Base-by-base conservation (phyloP, 64 coral and sea anemone genomes). In the Dendrophyllia cribrosa region DNA sequence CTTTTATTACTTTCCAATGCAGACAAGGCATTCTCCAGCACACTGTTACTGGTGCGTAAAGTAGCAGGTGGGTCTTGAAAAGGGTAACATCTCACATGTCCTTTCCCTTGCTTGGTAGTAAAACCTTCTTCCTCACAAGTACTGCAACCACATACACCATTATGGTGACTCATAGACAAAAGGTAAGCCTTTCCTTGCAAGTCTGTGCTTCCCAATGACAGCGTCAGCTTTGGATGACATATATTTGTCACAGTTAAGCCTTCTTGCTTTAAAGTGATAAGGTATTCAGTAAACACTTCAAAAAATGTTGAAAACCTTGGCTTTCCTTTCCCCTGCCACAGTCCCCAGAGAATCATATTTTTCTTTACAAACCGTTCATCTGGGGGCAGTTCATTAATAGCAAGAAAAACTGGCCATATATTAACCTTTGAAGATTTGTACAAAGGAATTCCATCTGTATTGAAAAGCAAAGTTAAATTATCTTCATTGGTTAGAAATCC, bases 121-220 rank as follows among this genome's bases (percentile, higher is more conserved):
- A 75, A 85, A 62, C 90, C 90, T 85, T 75, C 66, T 34, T 86
- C 90, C 52, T 92, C 79, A 52, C 90, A 92, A 49, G 79, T 92
- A 19, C 15, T 50, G 55, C 90, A 92, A 13, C 90, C 90, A 86
- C 55, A 61, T 7, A 59, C 44, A 24, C 90, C 90, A 86, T 92
- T 92, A 24, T 92, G 90, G 24, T 74, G 66, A 59, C 66, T 92
- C 90, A 92, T 92, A 23, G 19, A 55, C 11, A 92, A 3, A 84
- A 92, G 51, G 16, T 83, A 64, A 52, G 66, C 90, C 45, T 92
- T 92, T 9, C 52, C 90, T 43, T 85, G 90, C 9, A 92, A 47
- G 72, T 92, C 90, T 12, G 21, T 79, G 23, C 9, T 79, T 16
- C 77, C 77, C 3, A 79, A 23, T 59, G 77, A 58, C 2, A 79